Conservation (phyloP, 2,888 invertebrate species). For the Tortrix viridana region DNA sequence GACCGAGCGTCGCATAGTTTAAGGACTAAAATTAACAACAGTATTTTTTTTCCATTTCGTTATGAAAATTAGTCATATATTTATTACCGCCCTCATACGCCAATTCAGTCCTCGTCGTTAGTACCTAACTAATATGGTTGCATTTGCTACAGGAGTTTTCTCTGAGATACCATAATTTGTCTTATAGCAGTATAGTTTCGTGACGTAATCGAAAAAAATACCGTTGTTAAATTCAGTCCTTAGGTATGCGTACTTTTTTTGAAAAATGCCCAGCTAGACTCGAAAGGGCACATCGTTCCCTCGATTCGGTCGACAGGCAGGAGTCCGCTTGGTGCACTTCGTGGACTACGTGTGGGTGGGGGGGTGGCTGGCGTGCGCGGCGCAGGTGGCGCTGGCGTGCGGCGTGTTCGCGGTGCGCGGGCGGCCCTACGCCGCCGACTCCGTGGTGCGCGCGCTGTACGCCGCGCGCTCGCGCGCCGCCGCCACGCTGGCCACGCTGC, state of each 20-base stretch:
- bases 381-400: constrained; percentile 90
- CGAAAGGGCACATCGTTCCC: background rate
- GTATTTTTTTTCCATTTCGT: no score
- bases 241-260: background rate
- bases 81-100: no score
- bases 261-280: constrained; percentile 5
- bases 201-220: no score
- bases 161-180: no score
- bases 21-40: no score
- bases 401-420: constrained; percentile 95
- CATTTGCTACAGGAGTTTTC: no score
- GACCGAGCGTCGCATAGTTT: no score
- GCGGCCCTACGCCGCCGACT: constrained; percentile 92
- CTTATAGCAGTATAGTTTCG: no score
- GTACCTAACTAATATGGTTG: no score
- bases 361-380: constrained; percentile 93
- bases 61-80: no score
- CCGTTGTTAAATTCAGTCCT: no score
- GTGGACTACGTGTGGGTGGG: constrained; percentile 93
- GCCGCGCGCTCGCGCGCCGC: constrained; percentile 61
- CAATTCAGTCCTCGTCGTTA: no score
- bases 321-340: constrained; percentile 92
- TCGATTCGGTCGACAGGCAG: constrained; percentile 79
- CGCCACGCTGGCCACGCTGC: constrained; percentile 85
- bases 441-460: constrained; percentile 79